Evolutionary conservation across 2,113 vertebrate species (phyloP), one percentile per base, ranked within the genome.

Genomic region (Callocephalon fimbriatum): DNA sequence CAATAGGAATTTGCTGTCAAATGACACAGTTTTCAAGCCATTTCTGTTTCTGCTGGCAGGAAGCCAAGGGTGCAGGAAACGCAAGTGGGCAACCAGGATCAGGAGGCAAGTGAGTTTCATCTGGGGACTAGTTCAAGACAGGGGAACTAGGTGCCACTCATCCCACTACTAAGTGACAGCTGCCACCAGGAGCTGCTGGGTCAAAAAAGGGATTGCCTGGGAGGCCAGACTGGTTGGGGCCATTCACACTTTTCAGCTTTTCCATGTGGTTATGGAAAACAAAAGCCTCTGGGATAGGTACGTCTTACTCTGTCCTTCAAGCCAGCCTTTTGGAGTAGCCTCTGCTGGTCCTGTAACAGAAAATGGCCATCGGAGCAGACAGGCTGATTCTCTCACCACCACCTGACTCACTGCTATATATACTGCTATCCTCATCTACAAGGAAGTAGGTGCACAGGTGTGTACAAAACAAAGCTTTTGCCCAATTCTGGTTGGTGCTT

Each of bases 331-430:
- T 6, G 40, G 38, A 58, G 44, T 73, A 83, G 40, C 56, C 8
- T 3, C 2, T 2, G 31, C 14, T 12, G 51, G 37, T 45, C 38
- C 18, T 29, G 31, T 23, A 84, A 70, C 2, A 25, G 12, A 23
- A 32, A 56, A 48, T 0, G 1, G 37, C n/a, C 12, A 1, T 12
- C 4, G 0, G 29, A 63, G 1, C 2, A 4, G 40, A 17, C 16
- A 42, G 29, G 56, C 11, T 16, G 5, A 50, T 23, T 7, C 15
- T 56, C 50, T 59, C 10, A 5, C 18, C 6, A 2, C 26, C 9
- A 4, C 8, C 29, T 0, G 0, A 2, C 18, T 20, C 7, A 0
- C 27, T 31, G 22, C 25, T 20, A 18, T 35, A 25, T 1, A 6
- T 1, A 2, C 23, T 56, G 50, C 45, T 20, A 19, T 23, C 51